These are phyloP conservation scores for Hypanus sabinus DNA, from an alignment of 2,113 vertebrate species.

Conservation along the genomic window DNA sequence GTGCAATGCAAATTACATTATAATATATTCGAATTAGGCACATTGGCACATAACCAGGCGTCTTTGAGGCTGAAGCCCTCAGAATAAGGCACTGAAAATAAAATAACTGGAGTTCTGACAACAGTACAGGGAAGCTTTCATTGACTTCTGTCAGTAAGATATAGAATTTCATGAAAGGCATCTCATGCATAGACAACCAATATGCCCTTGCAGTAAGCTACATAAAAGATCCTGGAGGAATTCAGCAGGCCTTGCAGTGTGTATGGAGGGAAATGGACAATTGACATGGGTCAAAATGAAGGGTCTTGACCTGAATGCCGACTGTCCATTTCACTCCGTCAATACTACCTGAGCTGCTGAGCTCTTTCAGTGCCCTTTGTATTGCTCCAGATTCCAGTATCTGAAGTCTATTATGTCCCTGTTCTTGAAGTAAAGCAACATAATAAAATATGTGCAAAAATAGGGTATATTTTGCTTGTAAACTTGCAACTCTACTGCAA, in stretches of 20 bases:
- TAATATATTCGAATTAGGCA: constrained; percentile 36
- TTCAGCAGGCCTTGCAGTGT: too few species aligned
- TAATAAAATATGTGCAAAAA: neutral
- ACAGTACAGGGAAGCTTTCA: neutral
- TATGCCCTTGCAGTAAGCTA: too few species aligned
- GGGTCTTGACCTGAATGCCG: too few species aligned
- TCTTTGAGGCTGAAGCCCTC: neutral
- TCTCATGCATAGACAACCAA: neutral
- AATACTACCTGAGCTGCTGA: too few species aligned
- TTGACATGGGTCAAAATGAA: too few species aligned
- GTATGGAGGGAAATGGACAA: too few species aligned
- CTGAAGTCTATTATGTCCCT: too few species aligned
- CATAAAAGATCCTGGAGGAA: too few species aligned
- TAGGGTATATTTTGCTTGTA: neutral
- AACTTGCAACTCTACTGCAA: neutral
- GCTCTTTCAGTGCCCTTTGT: too few species aligned
- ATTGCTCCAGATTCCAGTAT: too few species aligned
- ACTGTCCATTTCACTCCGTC: too few species aligned
- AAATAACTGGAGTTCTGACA: neutral
- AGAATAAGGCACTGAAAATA: constrained; percentile 16
- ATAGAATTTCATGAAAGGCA: neutral
- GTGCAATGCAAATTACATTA: constrained; percentile 22
- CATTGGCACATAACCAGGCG: constrained; percentile 24
- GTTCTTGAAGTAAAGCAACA: neutral
- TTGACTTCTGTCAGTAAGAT: neutral